Conservation (phyloP, 2,797 vertebrate genomes). For the Eupleurogrammus muticus region DNA sequence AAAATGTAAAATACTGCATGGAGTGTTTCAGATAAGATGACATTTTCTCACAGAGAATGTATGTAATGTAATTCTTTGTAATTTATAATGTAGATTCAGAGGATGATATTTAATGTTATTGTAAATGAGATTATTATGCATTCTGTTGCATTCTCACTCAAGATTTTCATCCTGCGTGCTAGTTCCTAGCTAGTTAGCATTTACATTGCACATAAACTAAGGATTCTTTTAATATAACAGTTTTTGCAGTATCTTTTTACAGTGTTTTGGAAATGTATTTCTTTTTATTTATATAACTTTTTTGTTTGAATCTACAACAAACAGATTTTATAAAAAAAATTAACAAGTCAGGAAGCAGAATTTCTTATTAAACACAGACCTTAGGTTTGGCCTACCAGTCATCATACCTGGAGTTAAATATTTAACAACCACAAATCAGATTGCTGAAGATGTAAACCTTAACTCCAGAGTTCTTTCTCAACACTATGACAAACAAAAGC, state of each 20-base stretch:
- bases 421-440: conserved; percentile 30
- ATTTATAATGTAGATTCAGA: conserved; percentile 73
- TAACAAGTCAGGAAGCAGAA: neutral
- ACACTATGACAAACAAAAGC: neutral
- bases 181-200: conserved; percentile 29
- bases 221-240: conserved; percentile 40
- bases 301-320: conserved; percentile 30
- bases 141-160: conserved; percentile 1
- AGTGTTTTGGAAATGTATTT: conserved; percentile 13
- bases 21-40: conserved; percentile 32
- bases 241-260: conserved; percentile 30
- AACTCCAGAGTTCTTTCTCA: conserved; percentile 1
- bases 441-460: neutral
- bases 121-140: conserved; percentile 41
- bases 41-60: conserved; percentile 50
- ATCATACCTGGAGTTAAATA: conserved; percentile 29
- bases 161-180: conserved; percentile 9
- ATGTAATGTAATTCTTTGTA: conserved; percentile 71
- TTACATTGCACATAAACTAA: conserved; percentile 52
- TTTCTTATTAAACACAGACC: conserved; percentile 17
- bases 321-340: neutral
- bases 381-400: conserved; percentile 17
- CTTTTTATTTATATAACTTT: conserved; percentile 40
- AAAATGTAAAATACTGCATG: conserved; percentile 51
- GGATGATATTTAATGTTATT: conserved; percentile 64